These are phyloP conservation scores for Phytoseiulus persimilis DNA, from an alignment of 2,888 invertebrate genomes.

Conservation along the genomic window DNA sequence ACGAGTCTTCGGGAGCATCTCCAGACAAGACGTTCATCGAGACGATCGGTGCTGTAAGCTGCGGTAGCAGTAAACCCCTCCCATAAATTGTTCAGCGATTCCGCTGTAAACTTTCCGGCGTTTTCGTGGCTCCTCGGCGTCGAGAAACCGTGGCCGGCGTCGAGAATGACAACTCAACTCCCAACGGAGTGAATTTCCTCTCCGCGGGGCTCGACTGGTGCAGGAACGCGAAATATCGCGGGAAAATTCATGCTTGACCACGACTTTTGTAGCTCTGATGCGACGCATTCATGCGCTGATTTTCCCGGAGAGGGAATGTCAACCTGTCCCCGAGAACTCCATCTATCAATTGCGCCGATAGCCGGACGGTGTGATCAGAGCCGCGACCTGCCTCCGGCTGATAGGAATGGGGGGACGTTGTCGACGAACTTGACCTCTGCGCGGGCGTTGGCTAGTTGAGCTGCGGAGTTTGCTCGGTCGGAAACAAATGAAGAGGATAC, in stretches of 20 bases:
- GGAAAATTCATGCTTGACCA: background rate
- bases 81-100: background rate
- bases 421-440: no score
- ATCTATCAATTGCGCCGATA: no score
- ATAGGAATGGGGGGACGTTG: no score
- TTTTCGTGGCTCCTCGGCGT: background rate
- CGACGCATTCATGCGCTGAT: background rate
- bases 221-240: background rate
- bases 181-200: background rate
- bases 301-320: background rate
- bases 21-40: background rate
- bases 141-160: background rate
- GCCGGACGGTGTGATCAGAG: no score
- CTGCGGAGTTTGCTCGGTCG: no score
- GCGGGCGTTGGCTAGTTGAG: no score
- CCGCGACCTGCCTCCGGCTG: no score
- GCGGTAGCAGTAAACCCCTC: background rate
- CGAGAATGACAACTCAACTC: background rate
- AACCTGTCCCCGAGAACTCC: background rate
- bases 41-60: background rate
- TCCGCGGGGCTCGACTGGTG: background rate
- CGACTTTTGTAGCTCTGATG: background rate
- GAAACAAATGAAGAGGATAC: no score
- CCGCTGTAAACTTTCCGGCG: background rate
- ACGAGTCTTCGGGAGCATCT: no score